Evolutionary conservation across 1,140 invertebrate species (phyloP).

Genomic region (Parapsyche elsis): DNA sequence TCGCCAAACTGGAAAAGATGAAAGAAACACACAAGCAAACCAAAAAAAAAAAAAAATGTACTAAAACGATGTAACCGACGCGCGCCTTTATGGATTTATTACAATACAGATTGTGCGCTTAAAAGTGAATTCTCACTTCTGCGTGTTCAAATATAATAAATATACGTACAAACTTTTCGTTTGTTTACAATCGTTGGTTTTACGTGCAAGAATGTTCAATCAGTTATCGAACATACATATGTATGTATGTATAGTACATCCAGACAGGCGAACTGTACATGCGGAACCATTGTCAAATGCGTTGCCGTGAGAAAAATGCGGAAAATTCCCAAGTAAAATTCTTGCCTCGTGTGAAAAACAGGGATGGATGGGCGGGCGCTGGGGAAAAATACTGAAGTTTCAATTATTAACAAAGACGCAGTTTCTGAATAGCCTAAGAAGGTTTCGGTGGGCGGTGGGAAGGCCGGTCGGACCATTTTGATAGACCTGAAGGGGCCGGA

Average conservation of each 20-base stretch:
- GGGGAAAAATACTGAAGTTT: constrained; percentile 46
- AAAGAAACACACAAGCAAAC: constrained; percentile 2
- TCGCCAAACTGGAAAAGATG: constrained; percentile 32
- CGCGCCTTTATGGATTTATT: too few species aligned
- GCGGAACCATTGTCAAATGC: background rate
- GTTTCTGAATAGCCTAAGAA: constrained; percentile 39
- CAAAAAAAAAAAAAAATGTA: background rate
- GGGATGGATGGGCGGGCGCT: background rate
- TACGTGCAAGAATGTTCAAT: too few species aligned
- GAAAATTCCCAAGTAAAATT: background rate
- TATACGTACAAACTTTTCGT: too few species aligned
- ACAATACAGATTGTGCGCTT: too few species aligned
- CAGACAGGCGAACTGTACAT: background rate
- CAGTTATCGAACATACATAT: background rate
- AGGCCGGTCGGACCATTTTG: constrained; percentile 28
- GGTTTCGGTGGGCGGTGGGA: constrained; percentile 11
- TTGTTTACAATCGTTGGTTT: too few species aligned
- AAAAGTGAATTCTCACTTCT: too few species aligned
- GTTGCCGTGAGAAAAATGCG: background rate
- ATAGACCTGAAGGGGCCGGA: constrained; percentile 35
- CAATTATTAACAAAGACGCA: constrained; percentile 54
- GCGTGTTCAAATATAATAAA: too few species aligned
- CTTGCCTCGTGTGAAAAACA: background rate
- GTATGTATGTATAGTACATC: background rate
- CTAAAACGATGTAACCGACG: background rate